Evolutionary conservation across 2,797 vertebrate species (phyloP).

Genomic region (Pangasius sanitwongsei): DNA sequence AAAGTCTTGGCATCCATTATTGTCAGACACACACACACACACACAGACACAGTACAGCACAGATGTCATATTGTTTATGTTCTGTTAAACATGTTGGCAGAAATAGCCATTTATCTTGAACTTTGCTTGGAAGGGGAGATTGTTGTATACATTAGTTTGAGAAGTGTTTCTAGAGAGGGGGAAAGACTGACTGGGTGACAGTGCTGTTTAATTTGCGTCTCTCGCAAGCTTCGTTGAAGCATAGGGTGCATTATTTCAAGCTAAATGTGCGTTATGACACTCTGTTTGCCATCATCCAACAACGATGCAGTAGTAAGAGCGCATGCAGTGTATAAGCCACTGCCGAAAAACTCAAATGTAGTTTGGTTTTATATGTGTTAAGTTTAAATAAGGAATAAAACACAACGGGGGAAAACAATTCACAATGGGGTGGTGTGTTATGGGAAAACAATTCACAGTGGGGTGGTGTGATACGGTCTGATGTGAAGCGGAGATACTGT

Average conservation of each 20-base stretch:
- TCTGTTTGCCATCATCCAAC: background rate
- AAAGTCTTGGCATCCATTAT: background rate
- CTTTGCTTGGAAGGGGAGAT: slow-evolving; percentile 22
- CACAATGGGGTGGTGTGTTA: background rate
- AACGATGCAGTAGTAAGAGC: background rate
- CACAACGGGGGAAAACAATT: background rate
- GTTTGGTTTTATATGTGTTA: background rate
- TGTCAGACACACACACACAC: background rate
- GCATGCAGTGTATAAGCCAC: background rate
- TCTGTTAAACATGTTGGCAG: slow-evolving; percentile 1
- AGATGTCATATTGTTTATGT: slow-evolving; percentile 21
- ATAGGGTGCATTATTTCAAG: slow-evolving; percentile 14
- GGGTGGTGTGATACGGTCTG: background rate
- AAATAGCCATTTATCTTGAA: slow-evolving; percentile 29
- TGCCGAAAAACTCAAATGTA: background rate
- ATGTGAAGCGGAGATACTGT: background rate
- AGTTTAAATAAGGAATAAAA: background rate
- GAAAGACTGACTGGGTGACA: background rate
- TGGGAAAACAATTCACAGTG: no score
- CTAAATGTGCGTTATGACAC: slow-evolving; percentile 16
- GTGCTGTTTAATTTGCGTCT: background rate
- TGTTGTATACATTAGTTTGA: slow-evolving; percentile 26
- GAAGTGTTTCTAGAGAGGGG: slow-evolving; percentile 8
- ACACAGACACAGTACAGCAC: background rate
- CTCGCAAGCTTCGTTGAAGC: background rate